phyloP scores from a whole-genome alignment of 92 coral and sea anemone genomes.

The Blastomussa wellsi region DNA sequence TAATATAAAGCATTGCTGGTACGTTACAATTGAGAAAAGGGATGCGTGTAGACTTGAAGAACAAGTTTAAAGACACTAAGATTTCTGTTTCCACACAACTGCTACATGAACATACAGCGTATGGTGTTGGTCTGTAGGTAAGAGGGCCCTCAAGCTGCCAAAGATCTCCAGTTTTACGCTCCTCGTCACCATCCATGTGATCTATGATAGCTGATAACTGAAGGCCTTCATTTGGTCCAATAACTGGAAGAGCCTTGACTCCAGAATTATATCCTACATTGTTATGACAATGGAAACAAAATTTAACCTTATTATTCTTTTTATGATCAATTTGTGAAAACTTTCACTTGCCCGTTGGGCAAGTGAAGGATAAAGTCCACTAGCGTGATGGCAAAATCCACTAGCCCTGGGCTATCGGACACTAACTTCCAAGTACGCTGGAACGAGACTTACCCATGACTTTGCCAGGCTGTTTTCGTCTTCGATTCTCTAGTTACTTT shows the following conservation, averaged over 20 bases:
- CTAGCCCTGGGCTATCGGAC: too few relatives aligned
- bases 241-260: constrained; percentile 77
- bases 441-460: too few relatives aligned
- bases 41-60: neutral
- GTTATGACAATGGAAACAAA: too few relatives aligned
- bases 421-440: too few relatives aligned
- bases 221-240: constrained; percentile 77
- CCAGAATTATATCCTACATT: constrained; percentile 47
- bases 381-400: too few relatives aligned
- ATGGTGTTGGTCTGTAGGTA: constrained; percentile 88
- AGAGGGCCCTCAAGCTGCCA: constrained; percentile 97
- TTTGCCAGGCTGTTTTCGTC: too few relatives aligned
- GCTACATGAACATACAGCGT: constrained; percentile 78
- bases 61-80: neutral
- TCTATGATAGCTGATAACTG: constrained; percentile 77
- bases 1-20: too few relatives aligned
- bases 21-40: neutral
- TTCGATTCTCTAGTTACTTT: too few relatives aligned
- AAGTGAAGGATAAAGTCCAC: too few relatives aligned
- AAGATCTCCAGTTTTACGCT: constrained; percentile 88
- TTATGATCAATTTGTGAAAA: too few relatives aligned
- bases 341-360: too few relatives aligned
- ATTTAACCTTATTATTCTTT: neutral
- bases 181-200: constrained; percentile 75
- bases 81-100: neutral